A percentile compares a stretch with the other conserved stretches of the same genome.
These are phyloP conservation scores for Microctenopoma stevenorrisi DNA, from an alignment of 2,797 vertebrate genomes.

Conservation along the genomic window DNA sequence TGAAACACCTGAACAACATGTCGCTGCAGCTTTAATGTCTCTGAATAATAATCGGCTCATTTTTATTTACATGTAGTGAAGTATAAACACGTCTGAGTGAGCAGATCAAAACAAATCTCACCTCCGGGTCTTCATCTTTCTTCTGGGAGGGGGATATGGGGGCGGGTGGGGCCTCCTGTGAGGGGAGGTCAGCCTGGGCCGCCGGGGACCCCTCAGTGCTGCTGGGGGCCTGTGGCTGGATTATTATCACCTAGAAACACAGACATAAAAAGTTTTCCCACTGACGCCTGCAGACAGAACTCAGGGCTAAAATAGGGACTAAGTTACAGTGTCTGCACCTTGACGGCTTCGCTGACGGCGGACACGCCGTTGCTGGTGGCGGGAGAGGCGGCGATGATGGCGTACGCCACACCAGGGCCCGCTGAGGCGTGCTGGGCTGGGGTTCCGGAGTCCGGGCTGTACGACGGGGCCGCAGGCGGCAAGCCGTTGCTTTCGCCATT, in stretches of 20 bases:
- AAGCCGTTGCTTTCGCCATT: slow-evolving; percentile 75
- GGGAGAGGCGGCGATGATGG: slow-evolving; percentile 94
- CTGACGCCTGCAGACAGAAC: no score
- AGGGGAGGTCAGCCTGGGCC: slow-evolving; percentile 80
- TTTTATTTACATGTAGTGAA: no score
- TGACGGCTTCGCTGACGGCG: slow-evolving; percentile 87
- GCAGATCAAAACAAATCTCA: slow-evolving; percentile 57
- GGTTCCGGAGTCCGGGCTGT: slow-evolving; percentile 18
- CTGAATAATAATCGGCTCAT: no score
- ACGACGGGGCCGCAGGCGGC: slow-evolving; percentile 40
- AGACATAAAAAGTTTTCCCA: no score
- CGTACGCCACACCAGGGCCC: slow-evolving; percentile 91
- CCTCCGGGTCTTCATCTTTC: slow-evolving; percentile 92
- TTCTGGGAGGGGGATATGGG: slow-evolving; percentile 83
- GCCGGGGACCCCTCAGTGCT: slow-evolving; percentile 82
- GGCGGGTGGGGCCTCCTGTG: slow-evolving; percentile 83
- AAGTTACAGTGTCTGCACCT: slow-evolving; percentile 85
- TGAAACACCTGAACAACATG: no score
- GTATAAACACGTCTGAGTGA: no score
- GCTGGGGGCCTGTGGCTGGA: slow-evolving; percentile 91
- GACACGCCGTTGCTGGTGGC: slow-evolving; percentile 82
- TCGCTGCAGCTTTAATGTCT: no score
- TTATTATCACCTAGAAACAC: slow-evolving; percentile 90
- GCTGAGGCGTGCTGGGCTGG: slow-evolving; percentile 49
- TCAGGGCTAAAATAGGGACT: no score